Evolutionary conservation across 1,140 invertebrate genomes (phyloP).

Genomic region (Bombus superbus): DNA sequence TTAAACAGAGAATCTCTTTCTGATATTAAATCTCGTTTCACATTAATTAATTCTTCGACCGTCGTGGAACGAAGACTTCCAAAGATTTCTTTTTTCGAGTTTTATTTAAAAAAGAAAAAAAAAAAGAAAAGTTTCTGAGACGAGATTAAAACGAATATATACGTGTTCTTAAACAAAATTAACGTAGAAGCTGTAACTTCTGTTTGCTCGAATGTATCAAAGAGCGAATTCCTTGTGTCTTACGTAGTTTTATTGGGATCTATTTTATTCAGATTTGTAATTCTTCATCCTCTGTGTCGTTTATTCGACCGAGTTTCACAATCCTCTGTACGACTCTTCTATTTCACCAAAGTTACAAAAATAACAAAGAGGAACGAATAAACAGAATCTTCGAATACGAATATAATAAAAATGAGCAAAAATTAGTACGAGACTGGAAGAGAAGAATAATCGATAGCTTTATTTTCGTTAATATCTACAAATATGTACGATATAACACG

Average conservation of each 20-base stretch:
- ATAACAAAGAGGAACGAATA: background rate
- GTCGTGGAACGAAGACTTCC: background rate
- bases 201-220: background rate
- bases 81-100: too few relatives aligned
- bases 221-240: background rate
- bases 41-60: background rate
- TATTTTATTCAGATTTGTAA: background rate
- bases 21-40: background rate
- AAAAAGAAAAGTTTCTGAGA: background rate
- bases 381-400: background rate
- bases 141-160: background rate
- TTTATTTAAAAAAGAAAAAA: background rate
- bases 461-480: background rate
- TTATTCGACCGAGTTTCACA: background rate
- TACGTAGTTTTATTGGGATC: background rate
- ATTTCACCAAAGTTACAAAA: background rate
- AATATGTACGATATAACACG: background rate
- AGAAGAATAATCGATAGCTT: background rate
- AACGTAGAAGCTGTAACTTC: background rate
- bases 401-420: background rate
- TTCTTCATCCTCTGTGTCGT: background rate
- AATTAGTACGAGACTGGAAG: background rate
- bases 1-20: conserved; percentile 11
- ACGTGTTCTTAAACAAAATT: background rate
- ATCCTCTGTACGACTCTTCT: background rate